phyloP scores from a whole-genome alignment of 2,113 vertebrate genomes.

The Psilopogon haemacephalus region DNA sequence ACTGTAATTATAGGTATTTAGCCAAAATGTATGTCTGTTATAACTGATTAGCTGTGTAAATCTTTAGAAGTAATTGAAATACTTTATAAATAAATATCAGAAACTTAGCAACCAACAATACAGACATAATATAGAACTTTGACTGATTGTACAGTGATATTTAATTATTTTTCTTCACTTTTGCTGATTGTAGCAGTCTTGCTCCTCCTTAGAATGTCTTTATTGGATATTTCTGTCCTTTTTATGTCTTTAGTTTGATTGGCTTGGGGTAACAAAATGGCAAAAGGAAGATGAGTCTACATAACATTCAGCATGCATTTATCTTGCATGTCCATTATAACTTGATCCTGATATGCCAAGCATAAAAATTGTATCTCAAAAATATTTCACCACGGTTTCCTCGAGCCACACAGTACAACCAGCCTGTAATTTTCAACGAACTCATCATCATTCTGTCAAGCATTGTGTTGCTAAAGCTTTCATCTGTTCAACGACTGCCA shows the following conservation, averaged over 20 bases:
- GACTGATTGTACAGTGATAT: neutral
- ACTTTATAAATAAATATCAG: conserved; percentile 70
- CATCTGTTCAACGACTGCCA: neutral
- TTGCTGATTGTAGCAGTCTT: neutral
- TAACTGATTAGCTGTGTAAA: conserved; percentile 71
- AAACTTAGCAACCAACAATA: conserved; percentile 66
- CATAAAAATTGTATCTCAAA: neutral
- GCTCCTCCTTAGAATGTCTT: neutral
- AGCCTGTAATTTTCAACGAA: neutral
- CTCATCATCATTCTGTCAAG: neutral
- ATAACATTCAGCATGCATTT: neutral
- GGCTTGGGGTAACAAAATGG: neutral
- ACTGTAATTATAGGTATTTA: conserved; percentile 80
- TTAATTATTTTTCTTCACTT: conserved; percentile 5
- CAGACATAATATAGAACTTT: conserved; percentile 1
- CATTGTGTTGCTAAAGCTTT: neutral
- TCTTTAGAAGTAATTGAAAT: conserved; percentile 74
- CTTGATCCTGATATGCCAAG: neutral
- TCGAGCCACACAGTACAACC: neutral
- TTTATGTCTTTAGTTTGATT: neutral
- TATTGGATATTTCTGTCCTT: neutral
- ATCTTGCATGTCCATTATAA: neutral
- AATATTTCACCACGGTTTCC: neutral
- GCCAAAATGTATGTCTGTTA: conserved; percentile 71
- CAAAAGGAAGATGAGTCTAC: neutral